Evolutionary conservation across 1,140 invertebrate genomes (phyloP).

Genomic region (Diachasmimorpha longicaudata): DNA sequence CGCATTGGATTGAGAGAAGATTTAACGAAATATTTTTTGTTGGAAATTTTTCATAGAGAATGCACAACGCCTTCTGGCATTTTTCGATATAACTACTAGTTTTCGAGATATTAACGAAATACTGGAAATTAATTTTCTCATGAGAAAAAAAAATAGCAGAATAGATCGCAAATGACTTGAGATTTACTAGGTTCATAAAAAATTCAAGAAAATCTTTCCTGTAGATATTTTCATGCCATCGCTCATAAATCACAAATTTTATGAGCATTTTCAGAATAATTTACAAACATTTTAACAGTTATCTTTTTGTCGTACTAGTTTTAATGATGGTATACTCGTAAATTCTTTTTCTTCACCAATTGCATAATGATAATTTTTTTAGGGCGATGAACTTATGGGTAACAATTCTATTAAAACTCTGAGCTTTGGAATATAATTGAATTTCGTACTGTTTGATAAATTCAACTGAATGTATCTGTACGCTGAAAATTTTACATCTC

Average conservation of each 20-base stretch:
- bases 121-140: background rate
- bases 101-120: background rate
- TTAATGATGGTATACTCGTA: background rate
- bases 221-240: too few species aligned
- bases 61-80: background rate
- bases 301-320: too few species aligned
- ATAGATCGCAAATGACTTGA: too few species aligned
- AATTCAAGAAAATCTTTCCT: too few species aligned
- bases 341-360: background rate
- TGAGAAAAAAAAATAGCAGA: too few species aligned
- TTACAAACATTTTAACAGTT: too few species aligned
- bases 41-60: background rate
- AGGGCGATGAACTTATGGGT: background rate
- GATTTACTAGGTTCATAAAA: too few species aligned
- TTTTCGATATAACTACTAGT: background rate
- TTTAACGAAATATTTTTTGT: background rate
- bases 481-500: background rate
- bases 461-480: background rate
- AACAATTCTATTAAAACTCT: too few species aligned
- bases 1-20: background rate
- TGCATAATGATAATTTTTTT: too few species aligned
- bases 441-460: background rate
- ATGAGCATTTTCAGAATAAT: too few species aligned
- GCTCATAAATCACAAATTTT: too few species aligned
- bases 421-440: background rate